phyloP scores from a whole-genome alignment of 2,888 invertebrate genomes.

The Leptarthrus brevirostris region DNA sequence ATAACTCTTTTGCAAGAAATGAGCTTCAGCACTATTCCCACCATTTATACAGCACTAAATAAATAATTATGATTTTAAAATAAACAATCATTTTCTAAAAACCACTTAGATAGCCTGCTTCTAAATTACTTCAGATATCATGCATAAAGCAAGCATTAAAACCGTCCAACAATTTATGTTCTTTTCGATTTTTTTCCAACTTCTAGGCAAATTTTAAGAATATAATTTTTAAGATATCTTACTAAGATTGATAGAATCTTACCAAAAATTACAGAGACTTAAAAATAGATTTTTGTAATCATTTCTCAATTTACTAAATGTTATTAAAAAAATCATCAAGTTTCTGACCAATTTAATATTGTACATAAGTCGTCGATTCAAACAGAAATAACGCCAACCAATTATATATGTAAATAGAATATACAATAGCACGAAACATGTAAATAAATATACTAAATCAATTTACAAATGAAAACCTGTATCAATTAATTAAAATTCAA shows the following conservation, averaged over 20 bases:
- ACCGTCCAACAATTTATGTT: conserved; percentile 28
- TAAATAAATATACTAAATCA: conserved; percentile 32
- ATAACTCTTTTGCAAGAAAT: conserved; percentile 26
- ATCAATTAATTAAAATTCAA: conserved; percentile 26
- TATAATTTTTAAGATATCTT: background rate
- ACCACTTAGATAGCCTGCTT: conserved; percentile 12
- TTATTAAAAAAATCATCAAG: background rate
- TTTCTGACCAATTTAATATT: conserved; percentile 33
- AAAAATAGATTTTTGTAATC: conserved; percentile 12
- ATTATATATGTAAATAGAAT: conserved; percentile 38
- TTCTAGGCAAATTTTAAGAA: conserved; percentile 6
- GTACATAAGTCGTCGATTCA: conserved; percentile 28
- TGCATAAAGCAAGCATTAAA: conserved; percentile 15
- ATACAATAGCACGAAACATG: conserved; percentile 5
- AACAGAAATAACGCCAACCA: conserved; percentile 8
- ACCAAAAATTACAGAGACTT: conserved; percentile 12
- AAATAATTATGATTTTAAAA: conserved; percentile 22
- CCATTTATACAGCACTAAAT: conserved; percentile 37
- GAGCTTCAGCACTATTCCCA: conserved; percentile 42
- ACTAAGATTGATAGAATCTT: conserved; percentile 3
- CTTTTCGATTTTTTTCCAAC: conserved; percentile 4
- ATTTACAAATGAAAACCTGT: conserved; percentile 21
- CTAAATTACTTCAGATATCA: conserved; percentile 10
- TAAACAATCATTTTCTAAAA: conserved; percentile 35
- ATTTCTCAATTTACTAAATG: background rate